Evolutionary conservation across 2,113 vertebrate species (phyloP).

Genomic region (Notothenia coriiceps): DNA sequence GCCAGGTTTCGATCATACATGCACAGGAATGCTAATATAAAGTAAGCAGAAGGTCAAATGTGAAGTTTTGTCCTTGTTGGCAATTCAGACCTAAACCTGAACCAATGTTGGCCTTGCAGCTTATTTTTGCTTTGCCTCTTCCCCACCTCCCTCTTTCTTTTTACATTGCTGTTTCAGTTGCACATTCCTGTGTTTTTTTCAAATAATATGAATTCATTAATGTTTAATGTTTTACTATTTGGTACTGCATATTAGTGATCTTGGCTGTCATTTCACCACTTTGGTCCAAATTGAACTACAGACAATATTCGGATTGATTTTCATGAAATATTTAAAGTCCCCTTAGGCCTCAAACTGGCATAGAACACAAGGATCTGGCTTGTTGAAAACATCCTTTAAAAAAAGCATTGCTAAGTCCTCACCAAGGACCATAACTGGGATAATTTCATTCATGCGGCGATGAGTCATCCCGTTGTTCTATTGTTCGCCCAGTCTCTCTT

Average conservation of each 20-base stretch:
- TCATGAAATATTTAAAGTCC: not conserved
- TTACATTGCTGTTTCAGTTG: not conserved
- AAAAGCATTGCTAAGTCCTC: not conserved
- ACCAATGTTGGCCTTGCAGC: not conserved
- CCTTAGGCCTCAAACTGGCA: not conserved
- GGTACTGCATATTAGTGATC: not conserved
- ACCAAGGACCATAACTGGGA: not conserved
- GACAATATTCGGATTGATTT: not conserved
- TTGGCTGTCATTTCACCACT: not conserved
- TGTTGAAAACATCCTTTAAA: not conserved
- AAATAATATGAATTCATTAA: not conserved
- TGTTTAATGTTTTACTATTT: not conserved
- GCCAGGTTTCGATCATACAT: not conserved
- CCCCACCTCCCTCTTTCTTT: not conserved
- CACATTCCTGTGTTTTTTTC: too few relatives aligned
- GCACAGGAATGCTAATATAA: not conserved
- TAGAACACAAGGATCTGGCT: slow-evolving; percentile 4
- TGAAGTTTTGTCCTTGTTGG: not conserved
- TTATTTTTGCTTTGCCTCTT: not conserved
- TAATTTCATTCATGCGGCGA: slow-evolving; percentile 19
- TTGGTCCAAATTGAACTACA: not conserved
- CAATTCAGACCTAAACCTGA: not conserved
- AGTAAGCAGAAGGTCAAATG: not conserved
- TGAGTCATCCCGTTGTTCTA: slow-evolving; percentile 24
- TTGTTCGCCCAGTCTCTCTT: not conserved